A percentile compares a stretch with the other conserved stretches of the same genome.
phyloP scores from a whole-genome alignment of 2,113 vertebrate species.

The Rhipidura dahli region DNA sequence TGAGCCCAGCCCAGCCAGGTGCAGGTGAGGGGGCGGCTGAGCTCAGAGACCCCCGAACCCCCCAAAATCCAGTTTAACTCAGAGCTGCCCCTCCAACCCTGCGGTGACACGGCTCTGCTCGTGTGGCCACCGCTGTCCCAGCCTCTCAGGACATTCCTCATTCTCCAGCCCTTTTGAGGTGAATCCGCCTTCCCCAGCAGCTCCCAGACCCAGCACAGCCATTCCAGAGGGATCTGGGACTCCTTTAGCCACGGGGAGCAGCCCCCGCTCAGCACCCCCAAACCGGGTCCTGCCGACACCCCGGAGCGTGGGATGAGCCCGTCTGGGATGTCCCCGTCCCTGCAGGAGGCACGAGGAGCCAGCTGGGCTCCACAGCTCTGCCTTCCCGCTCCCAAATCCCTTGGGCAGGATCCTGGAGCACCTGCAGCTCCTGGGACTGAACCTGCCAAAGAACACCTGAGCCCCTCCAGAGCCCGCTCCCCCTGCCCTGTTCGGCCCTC shows the following conservation, averaged over 20 bases:
- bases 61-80: rapidly evolving
- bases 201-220: neutral
- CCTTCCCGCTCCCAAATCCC: neutral
- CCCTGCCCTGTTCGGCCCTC: neutral
- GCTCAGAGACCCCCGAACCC: neutral
- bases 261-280: neutral
- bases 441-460: neutral
- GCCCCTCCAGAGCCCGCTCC: no score
- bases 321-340: rapidly evolving
- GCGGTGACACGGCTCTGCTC: neutral
- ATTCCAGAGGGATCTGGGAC: neutral
- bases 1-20: rapidly evolving
- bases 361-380: rapidly evolving
- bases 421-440: rapidly evolving
- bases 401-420: neutral
- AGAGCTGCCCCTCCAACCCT: neutral
- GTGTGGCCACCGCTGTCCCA: rapidly evolving
- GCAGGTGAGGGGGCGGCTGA: rapidly evolving
- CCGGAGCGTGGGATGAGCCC: neutral
- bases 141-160: neutral
- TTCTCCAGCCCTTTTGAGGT: neutral
- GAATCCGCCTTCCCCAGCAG: neutral
- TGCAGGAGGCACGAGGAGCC: neutral
- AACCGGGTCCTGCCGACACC: neutral
- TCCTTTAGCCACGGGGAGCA: neutral